Percentiles rank a stretch among this genome's conserved stretches.
Evolutionary conservation across 2,797 vertebrate genomes (phyloP).

Genomic region (Chelmon rostratus): DNA sequence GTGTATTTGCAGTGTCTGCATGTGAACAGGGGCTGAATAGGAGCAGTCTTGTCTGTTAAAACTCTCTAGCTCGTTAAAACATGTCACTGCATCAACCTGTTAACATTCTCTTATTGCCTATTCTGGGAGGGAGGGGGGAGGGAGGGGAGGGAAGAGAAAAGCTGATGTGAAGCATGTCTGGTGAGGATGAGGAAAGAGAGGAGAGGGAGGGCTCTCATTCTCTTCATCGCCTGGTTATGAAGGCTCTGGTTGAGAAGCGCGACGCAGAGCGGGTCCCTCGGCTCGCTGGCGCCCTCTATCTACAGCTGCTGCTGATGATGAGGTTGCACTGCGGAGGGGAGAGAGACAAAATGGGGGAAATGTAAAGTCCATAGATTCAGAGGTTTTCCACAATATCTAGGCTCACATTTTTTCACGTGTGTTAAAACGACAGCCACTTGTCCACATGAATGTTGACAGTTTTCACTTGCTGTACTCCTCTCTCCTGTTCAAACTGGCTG

Average conservation of each 20-base stretch:
- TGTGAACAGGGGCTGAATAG: constrained; percentile 53
- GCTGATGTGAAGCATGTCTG: constrained; percentile 76
- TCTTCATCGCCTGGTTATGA: constrained; percentile 79
- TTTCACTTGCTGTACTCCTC: neutral
- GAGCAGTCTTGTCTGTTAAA: constrained; percentile 83
- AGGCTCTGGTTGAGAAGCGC: constrained; percentile 85
- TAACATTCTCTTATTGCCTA: constrained; percentile 95
- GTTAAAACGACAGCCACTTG: neutral
- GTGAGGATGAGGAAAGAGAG: constrained; percentile 71
- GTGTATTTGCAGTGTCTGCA: constrained; percentile 18
- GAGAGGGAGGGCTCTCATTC: constrained; percentile 81
- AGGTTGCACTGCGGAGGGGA: constrained; percentile 91
- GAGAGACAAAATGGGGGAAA: constrained; percentile 53
- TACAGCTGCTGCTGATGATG: constrained; percentile 99
- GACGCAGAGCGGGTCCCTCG: constrained; percentile 67
- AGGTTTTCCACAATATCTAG: neutral
- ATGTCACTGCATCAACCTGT: constrained; percentile 94
- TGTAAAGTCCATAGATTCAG: neutral
- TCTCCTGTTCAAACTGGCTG: neutral
- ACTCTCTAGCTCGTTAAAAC: constrained; percentile 86
- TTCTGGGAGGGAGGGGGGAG: constrained; percentile 73
- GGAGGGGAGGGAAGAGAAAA: constrained; percentile 85
- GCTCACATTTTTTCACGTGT: neutral
- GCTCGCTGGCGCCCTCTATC: constrained; percentile 86
- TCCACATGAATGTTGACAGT: neutral